Evolutionary conservation across 2,888 invertebrate genomes (phyloP).

Genomic region (Amorpha juglandis): DNA sequence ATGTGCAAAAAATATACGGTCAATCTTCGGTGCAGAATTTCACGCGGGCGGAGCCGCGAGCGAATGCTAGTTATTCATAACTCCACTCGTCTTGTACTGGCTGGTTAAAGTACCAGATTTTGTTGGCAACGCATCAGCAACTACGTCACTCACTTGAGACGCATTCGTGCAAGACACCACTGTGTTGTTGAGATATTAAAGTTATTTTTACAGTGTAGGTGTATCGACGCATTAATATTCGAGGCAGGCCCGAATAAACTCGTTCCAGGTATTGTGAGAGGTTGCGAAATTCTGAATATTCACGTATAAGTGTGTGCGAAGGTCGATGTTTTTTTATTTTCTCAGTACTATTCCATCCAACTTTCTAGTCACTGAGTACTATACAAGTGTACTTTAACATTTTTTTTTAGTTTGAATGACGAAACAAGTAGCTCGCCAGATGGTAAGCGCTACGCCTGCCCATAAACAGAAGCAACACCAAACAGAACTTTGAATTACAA

Average conservation of each 20-base stretch:
- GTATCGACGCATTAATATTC: slow-evolving; percentile 51
- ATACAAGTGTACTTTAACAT: too few species aligned
- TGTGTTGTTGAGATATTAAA: slow-evolving; percentile 31
- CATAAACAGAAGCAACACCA: too few species aligned
- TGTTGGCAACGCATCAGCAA: slow-evolving; percentile 22
- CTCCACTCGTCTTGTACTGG: background rate
- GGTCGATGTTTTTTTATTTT: background rate
- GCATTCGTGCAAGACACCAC: slow-evolving; percentile 17
- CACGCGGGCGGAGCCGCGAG: too few species aligned
- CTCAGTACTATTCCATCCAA: background rate
- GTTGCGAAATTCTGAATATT: slow-evolving; percentile 20
- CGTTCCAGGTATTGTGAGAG: slow-evolving; percentile 60
- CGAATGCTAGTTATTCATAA: too few species aligned
- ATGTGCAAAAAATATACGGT: too few species aligned
- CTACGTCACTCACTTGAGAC: background rate
- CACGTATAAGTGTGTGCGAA: slow-evolving; percentile 1
- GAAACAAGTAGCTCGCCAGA: too few species aligned
- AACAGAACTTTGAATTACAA: too few species aligned
- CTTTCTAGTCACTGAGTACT: too few species aligned
- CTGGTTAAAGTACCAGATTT: slow-evolving; percentile 21
- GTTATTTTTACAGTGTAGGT: slow-evolving; percentile 33
- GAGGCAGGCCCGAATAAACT: slow-evolving; percentile 54
- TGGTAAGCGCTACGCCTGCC: too few species aligned
- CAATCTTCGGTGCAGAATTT: too few species aligned
- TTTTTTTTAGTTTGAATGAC: too few species aligned